phyloP scores from a whole-genome alignment of 2,113 vertebrate genomes.

The Monarcha castaneiventris region DNA sequence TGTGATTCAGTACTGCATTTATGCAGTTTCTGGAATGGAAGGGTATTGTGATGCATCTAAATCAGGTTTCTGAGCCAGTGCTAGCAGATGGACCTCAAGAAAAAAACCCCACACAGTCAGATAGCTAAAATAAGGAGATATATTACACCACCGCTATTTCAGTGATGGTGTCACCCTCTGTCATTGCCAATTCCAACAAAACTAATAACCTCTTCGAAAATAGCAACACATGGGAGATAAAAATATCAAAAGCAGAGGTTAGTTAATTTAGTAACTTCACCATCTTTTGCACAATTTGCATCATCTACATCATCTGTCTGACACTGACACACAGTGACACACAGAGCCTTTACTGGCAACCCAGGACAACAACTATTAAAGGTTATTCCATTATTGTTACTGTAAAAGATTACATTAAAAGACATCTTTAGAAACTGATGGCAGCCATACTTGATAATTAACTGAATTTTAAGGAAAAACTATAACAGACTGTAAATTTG shows the following conservation, averaged over 20 bases:
- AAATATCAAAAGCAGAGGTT: constrained; percentile 7
- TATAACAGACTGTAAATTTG: background rate
- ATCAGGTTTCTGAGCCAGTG: constrained; percentile 35
- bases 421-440: background rate
- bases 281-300: background rate
- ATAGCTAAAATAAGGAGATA: constrained; percentile 41
- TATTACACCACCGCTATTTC: background rate
- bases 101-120: background rate
- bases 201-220: constrained; percentile 10
- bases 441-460: background rate
- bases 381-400: background rate
- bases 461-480: background rate
- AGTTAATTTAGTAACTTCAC: background rate
- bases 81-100: constrained; percentile 44
- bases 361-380: background rate
- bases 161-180: background rate
- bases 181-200: constrained; percentile 7
- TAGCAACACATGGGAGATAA: background rate
- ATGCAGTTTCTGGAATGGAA: constrained; percentile 25
- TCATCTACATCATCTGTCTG: background rate
- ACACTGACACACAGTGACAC: background rate
- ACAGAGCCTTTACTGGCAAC: background rate
- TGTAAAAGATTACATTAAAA: background rate
- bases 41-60: constrained; percentile 10
- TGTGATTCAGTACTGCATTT: constrained; percentile 41